Conservation (phyloP, 2,888 invertebrate species). For the Drosophila buzzatii region DNA sequence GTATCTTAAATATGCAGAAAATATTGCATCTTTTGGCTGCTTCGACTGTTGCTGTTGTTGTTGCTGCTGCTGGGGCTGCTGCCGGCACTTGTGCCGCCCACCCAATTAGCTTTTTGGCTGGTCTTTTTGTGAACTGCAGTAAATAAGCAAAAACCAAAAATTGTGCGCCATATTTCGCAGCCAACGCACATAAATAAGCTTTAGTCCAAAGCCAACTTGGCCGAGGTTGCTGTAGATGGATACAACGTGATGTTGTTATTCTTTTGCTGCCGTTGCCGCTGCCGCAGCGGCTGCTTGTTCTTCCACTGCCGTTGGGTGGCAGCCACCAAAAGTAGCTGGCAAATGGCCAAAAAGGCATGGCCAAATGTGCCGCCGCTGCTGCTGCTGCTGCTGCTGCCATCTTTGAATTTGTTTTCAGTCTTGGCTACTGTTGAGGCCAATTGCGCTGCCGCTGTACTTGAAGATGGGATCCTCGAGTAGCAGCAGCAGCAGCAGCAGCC, state of each 20-base stretch:
- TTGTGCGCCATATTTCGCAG: conserved; percentile 63
- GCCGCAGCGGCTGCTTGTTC: neutral
- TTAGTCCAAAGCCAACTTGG: conserved; percentile 67
- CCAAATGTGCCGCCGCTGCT: conserved; percentile 63
- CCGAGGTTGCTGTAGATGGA: conserved; percentile 58
- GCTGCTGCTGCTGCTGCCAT: conserved; percentile 41
- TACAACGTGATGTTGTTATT: conserved; percentile 31
- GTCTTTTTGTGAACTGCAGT: conserved; percentile 49
- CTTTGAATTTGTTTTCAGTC: conserved; percentile 64
- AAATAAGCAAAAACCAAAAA: conserved; percentile 54
- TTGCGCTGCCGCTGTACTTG: conserved; percentile 60
- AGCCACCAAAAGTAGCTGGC: conserved; percentile 72
- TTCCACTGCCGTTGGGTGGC: conserved; percentile 36
- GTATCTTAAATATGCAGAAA: conserved; percentile 52
- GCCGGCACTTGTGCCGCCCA: conserved; percentile 44
- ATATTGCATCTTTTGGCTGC: conserved; percentile 36
- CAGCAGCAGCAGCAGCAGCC: conserved; percentile 21
- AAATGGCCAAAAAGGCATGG: conserved; percentile 81
- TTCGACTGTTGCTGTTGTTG: neutral
- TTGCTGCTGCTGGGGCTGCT: neutral
- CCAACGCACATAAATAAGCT: conserved; percentile 66
- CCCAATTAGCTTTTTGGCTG: conserved; percentile 59
- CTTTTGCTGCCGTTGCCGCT: neutral
- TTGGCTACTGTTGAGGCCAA: conserved; percentile 59
- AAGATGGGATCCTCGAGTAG: conserved; percentile 58